Conservation (phyloP, 2,113 vertebrate species). For the Cryptomyrus ogoouensis region DNA sequence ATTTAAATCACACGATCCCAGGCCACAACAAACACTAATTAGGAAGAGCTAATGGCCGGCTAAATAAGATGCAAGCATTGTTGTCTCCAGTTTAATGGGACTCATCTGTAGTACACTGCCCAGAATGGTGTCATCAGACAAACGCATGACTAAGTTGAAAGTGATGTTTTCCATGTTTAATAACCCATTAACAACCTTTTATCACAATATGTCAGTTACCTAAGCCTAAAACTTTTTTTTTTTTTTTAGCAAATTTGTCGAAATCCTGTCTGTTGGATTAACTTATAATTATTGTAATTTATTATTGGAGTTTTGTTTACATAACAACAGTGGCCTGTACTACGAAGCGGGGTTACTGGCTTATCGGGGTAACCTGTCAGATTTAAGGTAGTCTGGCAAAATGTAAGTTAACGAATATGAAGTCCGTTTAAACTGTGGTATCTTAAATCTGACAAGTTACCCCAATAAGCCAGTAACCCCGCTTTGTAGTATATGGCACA, state of each 20-base stretch:
- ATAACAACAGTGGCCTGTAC: too few species aligned
- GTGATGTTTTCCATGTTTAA: not conserved
- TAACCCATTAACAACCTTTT: not conserved
- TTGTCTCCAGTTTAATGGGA: not conserved
- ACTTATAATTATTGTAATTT: not conserved
- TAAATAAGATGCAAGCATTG: too few species aligned
- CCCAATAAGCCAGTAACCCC: too few species aligned
- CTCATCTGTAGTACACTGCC: not conserved
- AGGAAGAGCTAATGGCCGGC: conserved; percentile 22
- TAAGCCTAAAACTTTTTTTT: not conserved
- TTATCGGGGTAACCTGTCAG: too few species aligned
- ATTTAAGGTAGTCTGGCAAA: too few species aligned
- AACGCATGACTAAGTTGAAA: not conserved
- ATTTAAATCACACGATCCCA: conserved; percentile 57
- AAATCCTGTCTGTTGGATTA: not conserved
- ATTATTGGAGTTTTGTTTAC: not conserved
- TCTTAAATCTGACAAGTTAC: too few species aligned
- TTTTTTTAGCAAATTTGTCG: not conserved
- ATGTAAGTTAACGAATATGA: too few species aligned
- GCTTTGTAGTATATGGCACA: too few species aligned
- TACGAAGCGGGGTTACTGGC: too few species aligned
- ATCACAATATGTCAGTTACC: not conserved
- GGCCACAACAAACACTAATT: conserved; percentile 47
- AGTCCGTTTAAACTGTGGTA: too few species aligned
- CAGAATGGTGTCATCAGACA: not conserved